Evolutionary conservation across 2,888 invertebrate species (phyloP).

Genomic region (Podotricha telesiphe): DNA sequence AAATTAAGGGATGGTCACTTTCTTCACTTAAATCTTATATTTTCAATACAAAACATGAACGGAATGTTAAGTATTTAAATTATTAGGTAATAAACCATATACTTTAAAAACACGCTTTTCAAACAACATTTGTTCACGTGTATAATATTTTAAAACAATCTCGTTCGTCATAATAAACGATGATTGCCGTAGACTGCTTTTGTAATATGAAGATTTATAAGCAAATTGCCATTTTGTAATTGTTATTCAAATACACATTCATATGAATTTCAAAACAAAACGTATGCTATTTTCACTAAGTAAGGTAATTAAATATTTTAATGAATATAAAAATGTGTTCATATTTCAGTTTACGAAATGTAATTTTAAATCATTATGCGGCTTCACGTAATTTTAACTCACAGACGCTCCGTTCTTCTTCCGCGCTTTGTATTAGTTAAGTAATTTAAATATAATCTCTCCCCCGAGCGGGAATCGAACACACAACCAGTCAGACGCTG

Average conservation of each 20-base stretch:
- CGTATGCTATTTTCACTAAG: not conserved
- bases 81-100: not conserved
- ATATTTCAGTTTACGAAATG: not conserved
- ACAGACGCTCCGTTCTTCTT: too few species aligned
- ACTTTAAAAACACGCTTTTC: not conserved
- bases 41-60: not conserved
- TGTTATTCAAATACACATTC: not conserved
- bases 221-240: slow-evolving; percentile 23
- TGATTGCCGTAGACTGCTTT: slow-evolving; percentile 10
- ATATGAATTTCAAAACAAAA: slow-evolving; percentile 1
- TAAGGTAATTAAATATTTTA: not conserved
- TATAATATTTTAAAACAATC: slow-evolving; percentile 1
- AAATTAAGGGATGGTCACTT: not conserved
- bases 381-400: too few species aligned
- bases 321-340: not conserved
- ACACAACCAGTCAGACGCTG: too few species aligned
- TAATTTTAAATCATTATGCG: not conserved
- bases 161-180: slow-evolving; percentile 4
- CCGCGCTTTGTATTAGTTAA: too few species aligned
- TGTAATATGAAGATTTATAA: slow-evolving; percentile 25
- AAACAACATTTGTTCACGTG: not conserved
- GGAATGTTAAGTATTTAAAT: not conserved
- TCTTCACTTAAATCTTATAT: not conserved
- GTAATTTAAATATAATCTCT: too few species aligned
- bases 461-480: too few species aligned